Evolutionary conservation across 2,797 vertebrate genomes (phyloP).

Genomic region (Anisognathus igniventris): DNA sequence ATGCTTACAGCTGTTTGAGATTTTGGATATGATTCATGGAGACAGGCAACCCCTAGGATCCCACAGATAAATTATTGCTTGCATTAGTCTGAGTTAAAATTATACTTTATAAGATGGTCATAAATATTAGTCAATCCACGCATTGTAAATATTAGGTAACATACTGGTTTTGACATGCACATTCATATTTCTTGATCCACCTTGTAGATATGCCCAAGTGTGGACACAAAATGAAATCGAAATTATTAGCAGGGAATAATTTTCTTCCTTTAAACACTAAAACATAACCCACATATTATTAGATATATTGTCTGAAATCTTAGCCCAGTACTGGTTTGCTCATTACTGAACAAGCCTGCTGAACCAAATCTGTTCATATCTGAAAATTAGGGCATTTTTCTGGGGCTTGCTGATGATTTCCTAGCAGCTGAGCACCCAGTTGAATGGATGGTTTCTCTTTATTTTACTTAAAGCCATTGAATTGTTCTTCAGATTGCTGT

Average conservation of each 20-base stretch:
- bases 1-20: neutral
- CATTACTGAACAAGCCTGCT: neutral
- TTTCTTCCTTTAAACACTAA: neutral
- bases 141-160: constrained; percentile 23
- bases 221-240: neutral
- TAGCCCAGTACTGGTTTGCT: neutral
- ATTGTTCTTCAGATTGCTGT: neutral
- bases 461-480: neutral
- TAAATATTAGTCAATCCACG: constrained; percentile 25
- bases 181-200: neutral
- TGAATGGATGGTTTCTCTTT: neutral
- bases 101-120: neutral
- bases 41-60: neutral
- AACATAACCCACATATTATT: neutral
- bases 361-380: neutral
- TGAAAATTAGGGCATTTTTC: neutral
- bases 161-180: neutral
- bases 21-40: neutral
- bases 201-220: neutral
- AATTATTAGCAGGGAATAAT: neutral
- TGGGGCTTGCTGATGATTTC: neutral
- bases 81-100: constrained; percentile 19
- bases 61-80: neutral
- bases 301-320: neutral
- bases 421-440: neutral